These are phyloP conservation scores for Sphaerophoria rueppellii DNA, from an alignment of 2,888 invertebrate species.

Conservation along the genomic window DNA sequence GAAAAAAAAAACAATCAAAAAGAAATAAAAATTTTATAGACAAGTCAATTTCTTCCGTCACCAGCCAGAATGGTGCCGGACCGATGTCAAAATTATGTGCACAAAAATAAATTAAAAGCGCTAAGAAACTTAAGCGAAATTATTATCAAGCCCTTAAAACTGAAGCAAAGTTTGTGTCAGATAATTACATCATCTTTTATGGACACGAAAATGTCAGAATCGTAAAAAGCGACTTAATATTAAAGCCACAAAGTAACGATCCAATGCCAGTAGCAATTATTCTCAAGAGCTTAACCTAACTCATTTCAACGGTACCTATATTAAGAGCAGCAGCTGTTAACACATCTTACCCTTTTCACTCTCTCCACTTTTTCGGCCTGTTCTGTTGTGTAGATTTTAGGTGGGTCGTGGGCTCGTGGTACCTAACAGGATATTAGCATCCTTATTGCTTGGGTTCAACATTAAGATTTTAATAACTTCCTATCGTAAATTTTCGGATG, in stretches of 20 bases:
- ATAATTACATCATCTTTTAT: background rate
- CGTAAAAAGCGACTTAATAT: conserved; percentile 17
- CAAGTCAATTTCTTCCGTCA: too few relatives aligned
- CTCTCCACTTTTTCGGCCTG: too few relatives aligned
- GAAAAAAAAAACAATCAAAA: too few relatives aligned
- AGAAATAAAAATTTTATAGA: too few relatives aligned
- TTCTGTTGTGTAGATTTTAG: background rate
- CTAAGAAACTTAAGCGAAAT: background rate
- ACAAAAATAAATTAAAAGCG: background rate
- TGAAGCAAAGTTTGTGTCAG: background rate
- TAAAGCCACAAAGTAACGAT: conserved; percentile 23
- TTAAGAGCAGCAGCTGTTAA: conserved; percentile 12
- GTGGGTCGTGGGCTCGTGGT: background rate
- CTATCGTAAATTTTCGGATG: conserved; percentile 15
- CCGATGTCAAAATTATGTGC: too few relatives aligned
- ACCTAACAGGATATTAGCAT: conserved; percentile 26
- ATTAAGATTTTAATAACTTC: conserved; percentile 29
- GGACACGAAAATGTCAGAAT: conserved; percentile 1
- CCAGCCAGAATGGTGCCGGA: too few relatives aligned
- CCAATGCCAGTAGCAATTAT: conserved; percentile 7
- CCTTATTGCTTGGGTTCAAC: conserved; percentile 9
- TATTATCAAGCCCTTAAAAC: background rate
- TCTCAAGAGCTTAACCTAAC: conserved; percentile 34
- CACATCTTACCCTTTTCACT: conserved; percentile 13
- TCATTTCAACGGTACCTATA: conserved; percentile 4